Percentiles rank a stretch among this genome's conserved stretches.
These are phyloP conservation scores for Formica selysi DNA, from an alignment of 1,140 invertebrate species.

Conservation along the genomic window DNA sequence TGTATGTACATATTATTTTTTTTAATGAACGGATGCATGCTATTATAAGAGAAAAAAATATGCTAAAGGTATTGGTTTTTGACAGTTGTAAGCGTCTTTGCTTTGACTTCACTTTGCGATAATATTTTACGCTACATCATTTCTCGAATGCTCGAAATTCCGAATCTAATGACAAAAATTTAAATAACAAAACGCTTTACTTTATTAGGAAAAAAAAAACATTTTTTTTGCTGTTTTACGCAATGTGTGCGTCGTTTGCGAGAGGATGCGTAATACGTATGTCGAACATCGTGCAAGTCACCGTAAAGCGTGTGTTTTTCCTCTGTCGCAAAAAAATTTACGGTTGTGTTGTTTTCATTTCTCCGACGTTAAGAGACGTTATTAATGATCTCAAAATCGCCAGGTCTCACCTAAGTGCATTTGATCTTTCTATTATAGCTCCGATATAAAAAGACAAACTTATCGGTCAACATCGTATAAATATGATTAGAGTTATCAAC, in stretches of 20 bases:
- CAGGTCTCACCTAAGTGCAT: background rate
- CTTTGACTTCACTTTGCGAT: background rate
- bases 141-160: background rate
- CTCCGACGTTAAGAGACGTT: background rate
- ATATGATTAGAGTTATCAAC: background rate
- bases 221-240: slow-evolving; percentile 14
- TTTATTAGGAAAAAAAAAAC: slow-evolving; percentile 17
- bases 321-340: background rate
- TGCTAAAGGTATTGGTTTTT: background rate
- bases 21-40: background rate
- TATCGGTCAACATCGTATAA: background rate
- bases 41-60: background rate
- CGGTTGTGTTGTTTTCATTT: background rate
- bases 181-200: slow-evolving; percentile 13
- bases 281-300: slow-evolving; percentile 44
- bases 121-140: background rate
- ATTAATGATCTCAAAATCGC: slow-evolving; percentile 26
- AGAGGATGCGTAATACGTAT: background rate
- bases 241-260: background rate
- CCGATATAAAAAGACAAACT: background rate
- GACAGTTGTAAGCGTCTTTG: background rate
- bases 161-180: slow-evolving; percentile 1
- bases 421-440: background rate
- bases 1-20: too few species aligned
- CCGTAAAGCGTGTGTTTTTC: background rate